These are phyloP conservation scores for Ostrea edulis DNA, from an alignment of 1,140 invertebrate species.

Conservation along the genomic window DNA sequence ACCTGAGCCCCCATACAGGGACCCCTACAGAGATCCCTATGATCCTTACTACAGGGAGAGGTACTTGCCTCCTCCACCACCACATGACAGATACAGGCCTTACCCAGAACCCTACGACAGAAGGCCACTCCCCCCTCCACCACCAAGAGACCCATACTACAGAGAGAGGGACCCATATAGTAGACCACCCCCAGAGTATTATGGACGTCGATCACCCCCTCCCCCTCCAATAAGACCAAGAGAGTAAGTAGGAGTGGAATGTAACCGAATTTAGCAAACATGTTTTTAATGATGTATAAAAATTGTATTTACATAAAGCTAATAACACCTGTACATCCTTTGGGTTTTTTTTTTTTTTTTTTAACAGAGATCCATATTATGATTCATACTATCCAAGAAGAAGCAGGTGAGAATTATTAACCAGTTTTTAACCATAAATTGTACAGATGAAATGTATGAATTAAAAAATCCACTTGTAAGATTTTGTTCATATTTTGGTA, in stretches of 20 bases:
- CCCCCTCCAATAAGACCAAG: conserved; percentile 26
- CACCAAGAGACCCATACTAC: conserved; percentile 64
- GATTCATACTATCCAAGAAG: conserved; percentile 64
- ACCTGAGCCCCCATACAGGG: conserved; percentile 54
- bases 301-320: background rate
- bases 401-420: conserved; percentile 41
- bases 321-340: background rate
- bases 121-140: conserved; percentile 57
- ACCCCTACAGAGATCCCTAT: conserved; percentile 60
- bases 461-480: background rate
- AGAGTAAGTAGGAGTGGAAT: background rate
- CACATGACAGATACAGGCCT: conserved; percentile 70
- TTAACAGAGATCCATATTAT: conserved; percentile 65
- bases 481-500: background rate
- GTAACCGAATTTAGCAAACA: no score
- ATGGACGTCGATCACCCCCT: conserved; percentile 62
- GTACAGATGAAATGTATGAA: background rate
- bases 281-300: no score
- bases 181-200: conserved; percentile 71
- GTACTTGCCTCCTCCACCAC: conserved; percentile 67
- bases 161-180: conserved; percentile 71
- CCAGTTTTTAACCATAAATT: background rate
- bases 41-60: conserved; percentile 69
- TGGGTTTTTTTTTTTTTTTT: background rate
- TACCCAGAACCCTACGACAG: conserved; percentile 73